Evolutionary conservation across 1,140 invertebrate genomes (phyloP), one percentile per base, ranked within the genome.

Genomic region (Megalopta genalis): DNA sequence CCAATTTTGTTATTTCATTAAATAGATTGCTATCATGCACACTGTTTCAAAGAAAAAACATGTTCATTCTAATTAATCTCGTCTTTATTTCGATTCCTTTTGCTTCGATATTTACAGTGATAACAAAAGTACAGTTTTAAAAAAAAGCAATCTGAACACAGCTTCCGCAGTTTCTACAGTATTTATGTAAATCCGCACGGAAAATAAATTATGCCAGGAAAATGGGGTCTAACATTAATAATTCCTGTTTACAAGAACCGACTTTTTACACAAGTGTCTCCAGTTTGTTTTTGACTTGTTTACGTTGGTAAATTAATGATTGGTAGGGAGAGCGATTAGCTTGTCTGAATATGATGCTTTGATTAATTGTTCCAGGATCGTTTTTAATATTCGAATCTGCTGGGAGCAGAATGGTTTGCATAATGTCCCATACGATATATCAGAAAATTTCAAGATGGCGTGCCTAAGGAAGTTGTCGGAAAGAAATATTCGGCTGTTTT

Each of bases 281-380:
- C 49, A 25, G 16, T 18, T 65, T 54, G 62, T 27, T 64, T 65
- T 21, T 18, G 62, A 65, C 62, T 65, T 54, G 60, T 74, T 65
- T 65, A 65, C 62, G 32, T 74, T 46, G 46, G 4, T 27, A n/a
- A 74, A 74, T 74, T 74, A 74, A 74, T 74, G 62, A 74, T 65
- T 52, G 72, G 16, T 5, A 54, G 64, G 16, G 9, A 54, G 64
- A 0, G 27, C 72, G 49, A 64, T 57, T 64, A 65, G 23, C 49
- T 18, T 66, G 14, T 66, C 64, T 66, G 42, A 52, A 74, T 54
- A 37, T 27, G 52, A 52, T 54, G 14, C 32, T 25, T 25, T 65
- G 62, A 65, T 74, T 74, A 74, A 74, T 65, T 65, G 14, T 49
- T n/a, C 16, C 16, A 0, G 23, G 16, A 4, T 1, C 23, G n/a